Percentiles rank a stretch among this genome's conserved stretches.
Conservation (phyloP, 2,888 invertebrate genomes). For the Phalangium opilio region DNA sequence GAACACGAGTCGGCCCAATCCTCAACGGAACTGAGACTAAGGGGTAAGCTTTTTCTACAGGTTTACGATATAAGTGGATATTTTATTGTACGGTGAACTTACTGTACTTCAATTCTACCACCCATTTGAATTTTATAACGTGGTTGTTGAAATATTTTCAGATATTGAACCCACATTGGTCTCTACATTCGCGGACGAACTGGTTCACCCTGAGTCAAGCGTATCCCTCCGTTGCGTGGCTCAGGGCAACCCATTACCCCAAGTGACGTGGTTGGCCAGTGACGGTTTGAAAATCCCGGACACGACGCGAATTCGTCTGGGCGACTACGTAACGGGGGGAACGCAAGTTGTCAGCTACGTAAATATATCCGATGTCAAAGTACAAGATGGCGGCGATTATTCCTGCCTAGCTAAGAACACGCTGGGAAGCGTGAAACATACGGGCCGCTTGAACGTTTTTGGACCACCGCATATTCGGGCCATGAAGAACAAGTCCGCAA, state of each 20-base stretch:
- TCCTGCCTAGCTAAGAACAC: slow-evolving; percentile 14
- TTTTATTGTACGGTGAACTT: too few relatives aligned
- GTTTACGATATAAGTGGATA: too few relatives aligned
- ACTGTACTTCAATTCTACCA: too few relatives aligned
- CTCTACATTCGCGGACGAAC: slow-evolving; percentile 16
- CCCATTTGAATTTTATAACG: too few relatives aligned
- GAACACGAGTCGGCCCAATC: slow-evolving; percentile 71
- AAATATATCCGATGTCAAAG: slow-evolving; percentile 19
- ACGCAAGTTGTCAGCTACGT: slow-evolving; percentile 30
- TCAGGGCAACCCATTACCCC: slow-evolving; percentile 23
- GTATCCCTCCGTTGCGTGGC: slow-evolving; percentile 24
- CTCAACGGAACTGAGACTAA: slow-evolving; percentile 58
- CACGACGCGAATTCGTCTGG: slow-evolving; percentile 23
- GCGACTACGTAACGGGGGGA: slow-evolving; percentile 25
- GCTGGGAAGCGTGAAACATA: slow-evolving; percentile 11
- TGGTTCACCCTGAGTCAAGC: slow-evolving; percentile 20
- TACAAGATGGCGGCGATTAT: slow-evolving; percentile 19
- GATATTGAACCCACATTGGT: slow-evolving; percentile 19
- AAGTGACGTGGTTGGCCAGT: slow-evolving; percentile 22
- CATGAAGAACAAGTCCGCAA: slow-evolving; percentile 85
- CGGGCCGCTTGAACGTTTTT: slow-evolving; percentile 16
- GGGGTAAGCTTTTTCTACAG: too few relatives aligned
- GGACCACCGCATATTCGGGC: slow-evolving; percentile 75
- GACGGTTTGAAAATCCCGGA: slow-evolving; percentile 27
- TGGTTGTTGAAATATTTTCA: slow-evolving; percentile 4